Percentiles rank a stretch among this genome's conserved stretches.
phyloP scores from a whole-genome alignment of 2,113 vertebrate genomes.

The Planiliza haematocheilus region DNA sequence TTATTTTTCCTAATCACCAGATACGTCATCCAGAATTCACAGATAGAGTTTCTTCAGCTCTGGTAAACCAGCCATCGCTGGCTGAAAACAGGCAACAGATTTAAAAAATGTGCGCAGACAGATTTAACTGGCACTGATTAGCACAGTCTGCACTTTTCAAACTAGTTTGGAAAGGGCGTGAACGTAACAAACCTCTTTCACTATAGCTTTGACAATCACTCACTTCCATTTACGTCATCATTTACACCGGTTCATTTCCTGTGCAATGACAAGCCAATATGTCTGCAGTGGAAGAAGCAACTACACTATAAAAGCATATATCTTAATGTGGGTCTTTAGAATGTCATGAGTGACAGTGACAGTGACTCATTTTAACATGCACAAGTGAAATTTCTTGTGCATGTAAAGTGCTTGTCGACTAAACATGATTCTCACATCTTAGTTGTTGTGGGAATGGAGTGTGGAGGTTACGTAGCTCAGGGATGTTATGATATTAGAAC shows the following conservation, averaged over 20 bases:
- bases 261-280: conserved; percentile 5
- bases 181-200: no score
- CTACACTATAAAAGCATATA: conserved; percentile 12
- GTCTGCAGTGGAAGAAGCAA: not conserved
- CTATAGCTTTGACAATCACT: no score
- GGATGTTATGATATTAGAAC: conserved; percentile 50
- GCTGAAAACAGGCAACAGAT: no score
- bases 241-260: conserved; percentile 1
- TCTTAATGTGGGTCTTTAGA: conserved; percentile 13
- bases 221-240: no score
- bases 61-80: no score
- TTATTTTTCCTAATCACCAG: no score
- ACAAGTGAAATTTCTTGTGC: conserved; percentile 25
- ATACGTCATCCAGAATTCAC: no score
- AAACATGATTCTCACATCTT: conserved; percentile 11
- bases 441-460: conserved; percentile 8
- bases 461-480: conserved; percentile 16
- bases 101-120: no score
- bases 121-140: no score
- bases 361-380: conserved; percentile 34
- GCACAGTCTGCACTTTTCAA: no score
- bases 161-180: no score
- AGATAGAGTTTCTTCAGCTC: no score
- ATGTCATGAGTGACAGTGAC: not conserved
- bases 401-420: conserved; percentile 19